Evolutionary conservation across 2,888 invertebrate genomes (phyloP).

Genomic region (Tipula lateralis): DNA sequence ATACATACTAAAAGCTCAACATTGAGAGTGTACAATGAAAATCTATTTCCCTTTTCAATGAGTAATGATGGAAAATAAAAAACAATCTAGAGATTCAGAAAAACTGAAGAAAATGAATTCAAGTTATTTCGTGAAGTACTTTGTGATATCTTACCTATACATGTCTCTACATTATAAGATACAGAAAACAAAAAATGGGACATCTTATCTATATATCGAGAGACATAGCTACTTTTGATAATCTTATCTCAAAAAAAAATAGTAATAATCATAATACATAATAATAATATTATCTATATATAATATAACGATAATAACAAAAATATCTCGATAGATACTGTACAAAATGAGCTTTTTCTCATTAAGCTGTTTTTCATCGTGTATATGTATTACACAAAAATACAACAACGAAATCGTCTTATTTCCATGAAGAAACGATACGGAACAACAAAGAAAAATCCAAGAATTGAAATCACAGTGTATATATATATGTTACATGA

Average conservation of each 20-base stretch:
- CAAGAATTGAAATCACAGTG: neutral
- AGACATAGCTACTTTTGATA: neutral
- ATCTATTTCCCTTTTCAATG: too few species aligned
- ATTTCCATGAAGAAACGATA: neutral
- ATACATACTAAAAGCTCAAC: too few species aligned
- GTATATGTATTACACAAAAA: neutral
- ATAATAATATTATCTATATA: neutral
- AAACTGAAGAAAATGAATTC: neutral
- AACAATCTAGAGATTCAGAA: neutral
- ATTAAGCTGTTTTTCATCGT: slow-evolving; percentile 19
- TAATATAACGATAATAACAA: slow-evolving; percentile 12
- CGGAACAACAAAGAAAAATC: neutral
- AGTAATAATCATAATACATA: too few species aligned
- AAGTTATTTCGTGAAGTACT: neutral
- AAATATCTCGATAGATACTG: neutral
- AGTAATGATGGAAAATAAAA: neutral
- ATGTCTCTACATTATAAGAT: neutral
- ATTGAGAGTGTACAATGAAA: too few species aligned
- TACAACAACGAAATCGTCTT: neutral
- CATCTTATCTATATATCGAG: neutral
- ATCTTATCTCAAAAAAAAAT: neutral
- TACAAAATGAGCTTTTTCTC: neutral
- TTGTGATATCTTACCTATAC: neutral
- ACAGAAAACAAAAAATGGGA: neutral
- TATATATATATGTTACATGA: neutral